Base-by-base conservation (phyloP, 2,888 invertebrate genomes). In the Drosophila meridiana region DNA sequence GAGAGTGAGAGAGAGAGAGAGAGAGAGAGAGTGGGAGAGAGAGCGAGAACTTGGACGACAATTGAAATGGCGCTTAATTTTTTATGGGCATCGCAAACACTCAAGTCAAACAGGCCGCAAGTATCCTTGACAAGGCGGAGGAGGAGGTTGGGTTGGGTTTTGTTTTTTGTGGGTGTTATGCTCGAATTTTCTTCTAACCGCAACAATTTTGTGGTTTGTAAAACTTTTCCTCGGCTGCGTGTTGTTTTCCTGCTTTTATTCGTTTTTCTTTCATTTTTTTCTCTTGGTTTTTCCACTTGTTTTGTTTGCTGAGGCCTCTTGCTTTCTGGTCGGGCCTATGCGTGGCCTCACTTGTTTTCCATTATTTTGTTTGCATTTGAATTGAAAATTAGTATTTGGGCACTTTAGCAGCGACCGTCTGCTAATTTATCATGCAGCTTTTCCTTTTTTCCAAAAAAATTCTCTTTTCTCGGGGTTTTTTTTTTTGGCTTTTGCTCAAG, bases 301-400 rank as follows among this genome's bases (percentile, higher is more conserved):
- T 52, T 80, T 80, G 82, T 89, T 80, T 89, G 87, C 71, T 36
- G 43, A 78, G 80, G 74, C 67, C 64, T 71, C 69, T 74, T 70
- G 64, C 20, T 68, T 69, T 63, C 55, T 63, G 50, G 50, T 2
- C 55, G 61, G 69, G 61, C 74, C 82, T 76, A 60, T 66, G 69
- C 43, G 56, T 63, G 70, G 60, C 55, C 67, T 69, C 66, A 72
- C 76, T 89, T 89, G 80, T 82, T 82, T 89, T 86, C 86, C 88
- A 85, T 90, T 87, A 88, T 87, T 87, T 85, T 90, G 87, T 90
- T 87, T 88, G 87, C 87, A 87, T 87, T 87, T 90, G 87, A 87
- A 87, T 87, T 87, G 90, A 90, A 87, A 87, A 87, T 90, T 87
- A 90, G 90, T 88, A 87, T 88, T 87, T 69, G 83, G 81, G 82